Conservation (phyloP, 2,113 vertebrate species). For the Colossoma macropomum region DNA sequence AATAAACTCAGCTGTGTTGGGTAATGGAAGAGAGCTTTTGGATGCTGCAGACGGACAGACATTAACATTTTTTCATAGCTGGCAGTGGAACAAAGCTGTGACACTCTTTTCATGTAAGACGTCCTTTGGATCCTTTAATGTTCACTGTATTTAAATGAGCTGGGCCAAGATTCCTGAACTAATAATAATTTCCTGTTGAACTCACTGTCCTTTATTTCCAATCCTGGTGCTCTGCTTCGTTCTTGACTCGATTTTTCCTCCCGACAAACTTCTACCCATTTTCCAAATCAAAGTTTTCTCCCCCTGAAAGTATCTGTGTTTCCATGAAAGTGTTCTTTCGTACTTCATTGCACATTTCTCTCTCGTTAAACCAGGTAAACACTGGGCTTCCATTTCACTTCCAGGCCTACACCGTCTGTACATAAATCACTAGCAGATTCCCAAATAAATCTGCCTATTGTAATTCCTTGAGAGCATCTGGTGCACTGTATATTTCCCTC, state of each 20-base stretch:
- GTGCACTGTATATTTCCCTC: not conserved
- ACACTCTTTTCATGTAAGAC: slow-evolving; percentile 16
- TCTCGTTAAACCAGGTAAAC: not conserved
- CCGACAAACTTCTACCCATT: not conserved
- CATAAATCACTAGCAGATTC: slow-evolving; percentile 8
- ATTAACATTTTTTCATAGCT: not conserved
- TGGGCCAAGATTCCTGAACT: slow-evolving; percentile 55
- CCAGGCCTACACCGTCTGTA: not conserved
- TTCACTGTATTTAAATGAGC: slow-evolving; percentile 33
- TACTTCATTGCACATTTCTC: slow-evolving; percentile 25
- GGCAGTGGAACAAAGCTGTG: not conserved
- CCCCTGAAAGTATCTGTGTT: slow-evolving; percentile 22
- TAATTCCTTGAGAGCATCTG: slow-evolving; percentile 9
- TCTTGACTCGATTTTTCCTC: slow-evolving; percentile 18
- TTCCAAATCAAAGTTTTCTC: slow-evolving; percentile 31
- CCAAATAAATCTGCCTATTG: slow-evolving; percentile 30
- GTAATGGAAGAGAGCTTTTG: slow-evolving; percentile 25
- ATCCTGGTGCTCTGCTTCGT: slow-evolving; percentile 27
- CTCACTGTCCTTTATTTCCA: slow-evolving; percentile 29
- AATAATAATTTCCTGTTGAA: slow-evolving; percentile 54
- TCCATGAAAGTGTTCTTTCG: slow-evolving; percentile 12
- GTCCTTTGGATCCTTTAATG: not conserved
- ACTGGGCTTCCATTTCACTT: not conserved
- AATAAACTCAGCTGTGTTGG: not conserved
- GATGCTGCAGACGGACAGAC: not conserved